These are phyloP conservation scores for Harpagifer antarcticus DNA, from an alignment of 2,797 vertebrate genomes.

Conservation along the genomic window DNA sequence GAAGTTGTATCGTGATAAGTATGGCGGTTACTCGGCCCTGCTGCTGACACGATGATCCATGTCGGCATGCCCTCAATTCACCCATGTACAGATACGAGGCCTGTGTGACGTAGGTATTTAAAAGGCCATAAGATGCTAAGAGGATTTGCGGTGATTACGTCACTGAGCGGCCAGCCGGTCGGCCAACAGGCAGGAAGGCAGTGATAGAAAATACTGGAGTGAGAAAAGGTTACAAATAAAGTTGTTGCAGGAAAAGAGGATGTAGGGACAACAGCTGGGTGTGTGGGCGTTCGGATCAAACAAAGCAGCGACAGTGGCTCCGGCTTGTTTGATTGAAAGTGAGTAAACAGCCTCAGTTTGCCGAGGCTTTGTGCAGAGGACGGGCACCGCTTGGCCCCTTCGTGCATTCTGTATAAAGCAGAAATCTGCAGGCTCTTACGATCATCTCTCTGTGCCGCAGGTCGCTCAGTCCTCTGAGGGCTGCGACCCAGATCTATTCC, in stretches of 20 bases:
- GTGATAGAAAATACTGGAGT: constrained; percentile 5
- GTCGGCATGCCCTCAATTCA: constrained; percentile 16
- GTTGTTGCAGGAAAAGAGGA: constrained; percentile 34
- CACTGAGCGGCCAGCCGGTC: constrained; percentile 67
- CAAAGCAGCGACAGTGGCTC: constrained; percentile 16
- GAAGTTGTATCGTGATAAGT: too few species aligned
- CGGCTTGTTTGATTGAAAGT: constrained; percentile 39
- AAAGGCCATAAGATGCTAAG: constrained; percentile 86
- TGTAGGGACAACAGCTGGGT: constrained; percentile 67
- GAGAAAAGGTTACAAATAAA: constrained; percentile 16
- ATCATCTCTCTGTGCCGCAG: constrained; percentile 13
- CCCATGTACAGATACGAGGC: constrained; percentile 52
- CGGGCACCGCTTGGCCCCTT: constrained; percentile 3
- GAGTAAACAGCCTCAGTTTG: constrained; percentile 37
- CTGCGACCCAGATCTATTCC: constrained; percentile 68
- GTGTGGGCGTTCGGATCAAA: constrained; percentile 61
- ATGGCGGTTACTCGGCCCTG: too few species aligned
- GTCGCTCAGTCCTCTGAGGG: constrained; percentile 46
- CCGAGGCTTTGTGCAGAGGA: constrained; percentile 10
- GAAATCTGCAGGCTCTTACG: constrained; percentile 11
- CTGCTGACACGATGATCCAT: background rate
- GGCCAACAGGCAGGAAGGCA: constrained; percentile 35
- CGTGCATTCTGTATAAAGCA: background rate
- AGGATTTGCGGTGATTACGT: constrained; percentile 83
- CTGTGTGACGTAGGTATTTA: constrained; percentile 78